Base-by-base conservation (phyloP, 2,113 vertebrate genomes). In the Girardinichthys multiradiatus region DNA sequence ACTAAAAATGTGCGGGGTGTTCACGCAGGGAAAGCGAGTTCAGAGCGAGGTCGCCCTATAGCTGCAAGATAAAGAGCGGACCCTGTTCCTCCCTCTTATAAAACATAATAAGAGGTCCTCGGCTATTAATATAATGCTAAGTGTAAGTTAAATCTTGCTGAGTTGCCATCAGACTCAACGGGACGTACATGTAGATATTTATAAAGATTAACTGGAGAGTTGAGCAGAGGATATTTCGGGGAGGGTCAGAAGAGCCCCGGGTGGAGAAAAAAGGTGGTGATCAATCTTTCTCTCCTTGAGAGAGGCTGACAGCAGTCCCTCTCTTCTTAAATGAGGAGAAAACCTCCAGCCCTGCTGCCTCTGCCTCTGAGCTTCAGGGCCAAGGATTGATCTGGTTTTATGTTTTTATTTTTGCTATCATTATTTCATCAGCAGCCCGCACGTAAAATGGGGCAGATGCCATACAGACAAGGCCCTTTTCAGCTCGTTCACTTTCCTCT, bases 241-340 rank as follows among this genome's bases (percentile, higher is more conserved):
- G 87, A 90, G 80, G 83, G 78, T 73, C 80, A 72, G 75, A 45
- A 83, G 71, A 85, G 66, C 78, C 74, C 86, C 81, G 81, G 68
- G 84, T 87, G 85, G 87, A 28, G 45, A 82, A 86, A 90, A 86
- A 89, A 86, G 74, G 86, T 67, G 89, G 92, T 93, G 82, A 99
- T 99, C 98, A 99, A 98, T 99, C 98, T 99, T 97, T 94, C 86
- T 76, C 78, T 86, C 57, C 51, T 87, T 86, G 89, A 95, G 94
- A 95, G 83, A 90, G 94, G 82, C 87, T 97, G 97, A 97, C 97
- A 98, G 95, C 92, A 86, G 70, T 92, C 82, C 64, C 87, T 76
- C 94, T 90, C 73, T 70, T 77, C 82, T 67, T 77, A 90, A 91
- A 94, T 91, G 93, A 92, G 90, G 85, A 77, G 84, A 83, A 84